A percentile compares a stretch with the other conserved stretches of the same genome.
Conservation (phyloP, 2,113 vertebrate species). For the Hippocampus comes region DNA sequence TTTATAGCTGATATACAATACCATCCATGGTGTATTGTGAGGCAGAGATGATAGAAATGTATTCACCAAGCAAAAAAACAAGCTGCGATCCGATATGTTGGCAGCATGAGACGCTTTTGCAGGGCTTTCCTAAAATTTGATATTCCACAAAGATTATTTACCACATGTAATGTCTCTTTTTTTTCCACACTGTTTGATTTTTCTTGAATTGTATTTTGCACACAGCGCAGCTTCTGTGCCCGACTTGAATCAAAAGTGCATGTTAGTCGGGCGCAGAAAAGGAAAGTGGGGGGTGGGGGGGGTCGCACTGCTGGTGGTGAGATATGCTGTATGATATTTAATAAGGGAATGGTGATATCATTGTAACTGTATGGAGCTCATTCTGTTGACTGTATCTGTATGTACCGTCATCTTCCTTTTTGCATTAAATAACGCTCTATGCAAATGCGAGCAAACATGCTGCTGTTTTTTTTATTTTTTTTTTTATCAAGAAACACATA, state of each 20-base stretch:
- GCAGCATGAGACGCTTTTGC: constrained; percentile 17
- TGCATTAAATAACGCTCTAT: constrained; percentile 62
- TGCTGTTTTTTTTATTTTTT: not conserved
- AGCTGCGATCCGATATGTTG: not conserved
- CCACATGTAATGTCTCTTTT: constrained; percentile 17
- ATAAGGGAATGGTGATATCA: constrained; percentile 63
- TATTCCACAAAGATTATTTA: constrained; percentile 31
- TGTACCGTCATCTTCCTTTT: constrained; percentile 62
- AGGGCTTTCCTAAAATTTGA: constrained; percentile 19
- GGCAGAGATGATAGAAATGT: constrained; percentile 47
- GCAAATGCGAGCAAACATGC: not conserved
- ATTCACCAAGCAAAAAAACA: constrained; percentile 25
- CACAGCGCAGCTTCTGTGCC: constrained; percentile 34
- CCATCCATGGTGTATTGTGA: constrained; percentile 4
- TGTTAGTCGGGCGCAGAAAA: not conserved
- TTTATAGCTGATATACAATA: not conserved
- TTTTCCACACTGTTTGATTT: constrained; percentile 4
- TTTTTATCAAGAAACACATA: too few relatives aligned
- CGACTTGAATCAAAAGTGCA: constrained; percentile 33
- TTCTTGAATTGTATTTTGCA: constrained; percentile 45
- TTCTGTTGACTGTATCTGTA: constrained; percentile 49
- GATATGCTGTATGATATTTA: constrained; percentile 48
- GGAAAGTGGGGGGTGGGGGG: constrained; percentile 13
- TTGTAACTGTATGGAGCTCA: constrained; percentile 43
- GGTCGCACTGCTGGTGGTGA: constrained; percentile 38